Percentiles rank a stretch among this genome's conserved stretches.
Evolutionary conservation across 1,140 invertebrate genomes (phyloP).

Genomic region (Saccostrea echinata): DNA sequence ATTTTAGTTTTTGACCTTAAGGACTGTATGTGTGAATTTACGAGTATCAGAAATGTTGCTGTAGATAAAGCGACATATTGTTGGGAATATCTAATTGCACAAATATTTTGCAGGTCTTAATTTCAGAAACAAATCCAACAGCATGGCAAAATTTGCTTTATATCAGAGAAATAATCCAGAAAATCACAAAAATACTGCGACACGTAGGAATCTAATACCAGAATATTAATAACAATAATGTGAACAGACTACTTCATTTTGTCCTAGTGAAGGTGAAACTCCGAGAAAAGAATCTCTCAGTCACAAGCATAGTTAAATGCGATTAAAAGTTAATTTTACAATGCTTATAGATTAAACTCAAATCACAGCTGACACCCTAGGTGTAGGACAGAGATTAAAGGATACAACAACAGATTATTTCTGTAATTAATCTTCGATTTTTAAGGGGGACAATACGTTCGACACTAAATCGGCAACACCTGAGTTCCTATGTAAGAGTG

Average conservation of each 20-base stretch:
- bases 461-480: background rate
- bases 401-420: background rate
- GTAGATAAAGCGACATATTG: no score
- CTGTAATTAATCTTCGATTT: slow-evolving; percentile 33
- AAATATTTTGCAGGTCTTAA: background rate
- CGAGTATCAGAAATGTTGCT: no score
- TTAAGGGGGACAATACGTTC: background rate
- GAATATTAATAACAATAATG: background rate
- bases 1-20: no score
- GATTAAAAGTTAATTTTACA: slow-evolving; percentile 40
- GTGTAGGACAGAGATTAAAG: background rate
- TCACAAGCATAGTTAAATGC: slow-evolving; percentile 4
- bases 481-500: background rate
- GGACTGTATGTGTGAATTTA: no score
- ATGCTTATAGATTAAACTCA: slow-evolving; percentile 30
- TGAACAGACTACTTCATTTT: background rate
- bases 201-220: background rate
- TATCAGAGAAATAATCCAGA: background rate
- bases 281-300: background rate
- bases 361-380: slow-evolving; percentile 18
- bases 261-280: background rate
- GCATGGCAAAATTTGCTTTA: background rate
- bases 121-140: background rate
- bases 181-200: background rate
- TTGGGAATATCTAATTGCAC: background rate